Evolutionary conservation across 2,797 vertebrate genomes (phyloP), one percentile per base, ranked within the genome.

Genomic region (Pseudopleuronectes americanus): DNA sequence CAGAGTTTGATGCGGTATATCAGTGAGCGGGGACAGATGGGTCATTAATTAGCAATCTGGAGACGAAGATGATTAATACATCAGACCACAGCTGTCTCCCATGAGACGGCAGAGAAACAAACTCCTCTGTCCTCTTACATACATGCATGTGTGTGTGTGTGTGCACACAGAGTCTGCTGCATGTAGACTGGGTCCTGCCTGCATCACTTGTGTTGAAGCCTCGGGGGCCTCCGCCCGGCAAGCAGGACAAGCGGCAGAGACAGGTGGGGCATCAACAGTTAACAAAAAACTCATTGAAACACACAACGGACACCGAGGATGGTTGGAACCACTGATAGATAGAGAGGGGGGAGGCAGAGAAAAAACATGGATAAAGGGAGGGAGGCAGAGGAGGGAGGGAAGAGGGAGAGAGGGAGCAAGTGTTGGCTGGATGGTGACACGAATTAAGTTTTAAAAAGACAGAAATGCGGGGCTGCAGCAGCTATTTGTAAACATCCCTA

Each of bases 21-120:
- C 80, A 85, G 84, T 83, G 79, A 80, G 84, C 59, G 80, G 84
- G 92, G 90, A 90, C 92, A 93, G 92, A 93, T 92, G 92, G 91
- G 92, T 93, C 90, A 94, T 94, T 94, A 93, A 94, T 94, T 93
- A 93, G 91, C 87, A 91, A 92, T 84, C 84, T 84, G 78, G 83
- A 92, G 83, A 88, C 74, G 65, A 83, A 75, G 85, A 93, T 91
- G 89, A 93, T 94, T 92, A 92, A 93, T 91, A 93, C 90, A 94
- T 93, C 89, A 92, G 86, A 89, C 87, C 84, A 77, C 87, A 91
- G 90, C 81, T 85, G 86, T 64, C 75, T 87, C 89, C 88, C 76
- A 36, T 5, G 90, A 64, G 84, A 81, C 60, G 12, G 57, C 65
- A 69, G 80, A 49, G 68, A 61, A 79, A 77, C 84, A 77, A 76